Conservation (phyloP, 2,797 vertebrate genomes). For the Squalus acanthias region DNA sequence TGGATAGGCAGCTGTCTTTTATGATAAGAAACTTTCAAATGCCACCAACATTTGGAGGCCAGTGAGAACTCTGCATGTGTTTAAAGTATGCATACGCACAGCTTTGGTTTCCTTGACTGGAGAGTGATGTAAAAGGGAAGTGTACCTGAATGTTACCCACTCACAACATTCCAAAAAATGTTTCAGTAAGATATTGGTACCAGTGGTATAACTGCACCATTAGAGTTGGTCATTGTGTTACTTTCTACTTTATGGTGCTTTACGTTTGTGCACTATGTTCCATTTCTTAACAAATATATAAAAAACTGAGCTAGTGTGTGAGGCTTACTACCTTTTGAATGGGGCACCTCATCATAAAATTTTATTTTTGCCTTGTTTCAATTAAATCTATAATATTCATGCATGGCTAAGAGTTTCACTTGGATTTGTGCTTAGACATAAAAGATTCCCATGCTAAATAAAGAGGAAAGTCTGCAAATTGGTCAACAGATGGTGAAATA, state of each 20-base stretch:
- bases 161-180: background rate
- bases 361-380: background rate
- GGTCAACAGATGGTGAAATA: background rate
- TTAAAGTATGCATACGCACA: background rate
- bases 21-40: background rate
- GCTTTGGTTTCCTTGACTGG: background rate
- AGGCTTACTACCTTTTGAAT: background rate
- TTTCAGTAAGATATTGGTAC: background rate
- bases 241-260: background rate
- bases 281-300: background rate
- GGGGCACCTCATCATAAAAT: background rate
- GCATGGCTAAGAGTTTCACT: background rate
- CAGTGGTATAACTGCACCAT: background rate
- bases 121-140: background rate
- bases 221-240: background rate
- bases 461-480: background rate
- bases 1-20: background rate
- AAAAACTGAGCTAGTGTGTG: background rate
- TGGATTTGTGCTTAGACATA: background rate
- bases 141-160: background rate
- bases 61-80: background rate
- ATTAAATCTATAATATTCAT: background rate
- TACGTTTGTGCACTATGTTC: background rate
- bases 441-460: background rate
- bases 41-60: background rate